A percentile compares a stretch with the other conserved stretches of the same genome.
phyloP scores from a whole-genome alignment of 2,113 vertebrate genomes.

The Eretmochelys imbricata region DNA sequence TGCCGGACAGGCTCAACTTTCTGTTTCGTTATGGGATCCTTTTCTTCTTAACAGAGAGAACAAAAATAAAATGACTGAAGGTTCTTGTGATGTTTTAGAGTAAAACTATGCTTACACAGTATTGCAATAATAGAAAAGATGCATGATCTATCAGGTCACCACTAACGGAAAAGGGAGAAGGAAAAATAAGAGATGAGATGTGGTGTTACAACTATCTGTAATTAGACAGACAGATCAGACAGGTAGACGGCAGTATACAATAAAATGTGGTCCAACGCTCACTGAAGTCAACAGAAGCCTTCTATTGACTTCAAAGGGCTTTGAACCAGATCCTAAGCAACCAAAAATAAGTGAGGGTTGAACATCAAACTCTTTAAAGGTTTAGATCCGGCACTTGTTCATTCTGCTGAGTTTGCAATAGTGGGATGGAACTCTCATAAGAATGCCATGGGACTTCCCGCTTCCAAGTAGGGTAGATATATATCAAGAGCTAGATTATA shows the following conservation, averaged over 20 bases:
- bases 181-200: background rate
- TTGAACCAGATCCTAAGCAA: background rate
- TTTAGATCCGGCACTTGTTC: background rate
- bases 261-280: background rate
- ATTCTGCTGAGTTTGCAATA: background rate
- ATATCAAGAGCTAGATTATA: background rate
- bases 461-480: background rate
- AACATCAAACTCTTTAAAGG: background rate
- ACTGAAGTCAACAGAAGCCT: background rate
- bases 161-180: background rate
- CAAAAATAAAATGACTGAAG: background rate
- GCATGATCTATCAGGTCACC: background rate
- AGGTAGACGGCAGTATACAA: background rate
- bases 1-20: background rate
- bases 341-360: background rate
- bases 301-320: background rate
- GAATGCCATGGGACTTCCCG: background rate
- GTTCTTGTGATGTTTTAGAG: background rate
- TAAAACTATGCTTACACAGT: rapidly evolving
- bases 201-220: background rate
- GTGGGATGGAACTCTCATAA: background rate
- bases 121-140: background rate
- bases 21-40: background rate
- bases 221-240: background rate
- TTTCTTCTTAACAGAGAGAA: background rate